Base-by-base conservation (phyloP, 1,140 invertebrate species). In the Conus betulinus region DNA sequence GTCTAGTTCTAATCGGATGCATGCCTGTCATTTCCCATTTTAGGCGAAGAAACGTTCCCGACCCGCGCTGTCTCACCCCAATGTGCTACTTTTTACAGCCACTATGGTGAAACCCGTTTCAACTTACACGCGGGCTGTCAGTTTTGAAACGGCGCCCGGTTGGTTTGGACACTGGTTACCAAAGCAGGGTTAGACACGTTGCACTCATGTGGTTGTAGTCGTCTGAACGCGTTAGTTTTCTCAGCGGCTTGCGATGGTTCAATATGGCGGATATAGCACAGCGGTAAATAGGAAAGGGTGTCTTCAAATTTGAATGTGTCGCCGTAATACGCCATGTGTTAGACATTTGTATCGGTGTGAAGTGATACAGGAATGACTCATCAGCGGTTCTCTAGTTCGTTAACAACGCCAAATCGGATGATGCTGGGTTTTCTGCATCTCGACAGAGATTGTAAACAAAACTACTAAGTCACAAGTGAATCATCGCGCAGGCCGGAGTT, bases 301-400 rank as follows among this genome's bases (percentile, higher is more conserved):
- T n/a, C 27, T 87, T 87, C 25, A 74, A 78, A 78, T 87, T 87
- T 87, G 85, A 87, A 87, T 27, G 85, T 55, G 85, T 85, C 20
- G 53, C 67, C 67, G 3, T 71, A 17, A 20, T 71, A n/a, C 11
- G 23, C 13, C 67, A 7, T 6, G 67, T 71, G 15, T 23, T 71
- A 20, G 67, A 71, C 67, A 71, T 71, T 71, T 0, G 11, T 20
- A 20, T 71, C 20, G 20, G 20, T n/a, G 0, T n/a, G 67, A 71
- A 71, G 67, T 13, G 20, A 13, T n/a, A n/a, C 13, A 71, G 67
- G 67, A 71, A 71, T 20, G 67, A 23, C 23, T n/a, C 67, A 23
- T n/a, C 6, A n/a, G 67, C 20, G 67, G 6, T 71, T 20, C 67
- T n/a, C 67, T 13, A 20, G 17, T 71, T 0, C 4, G 20, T 71